phyloP scores from a whole-genome alignment of 2,113 vertebrate species.

The Trematocara stigmaticum region DNA sequence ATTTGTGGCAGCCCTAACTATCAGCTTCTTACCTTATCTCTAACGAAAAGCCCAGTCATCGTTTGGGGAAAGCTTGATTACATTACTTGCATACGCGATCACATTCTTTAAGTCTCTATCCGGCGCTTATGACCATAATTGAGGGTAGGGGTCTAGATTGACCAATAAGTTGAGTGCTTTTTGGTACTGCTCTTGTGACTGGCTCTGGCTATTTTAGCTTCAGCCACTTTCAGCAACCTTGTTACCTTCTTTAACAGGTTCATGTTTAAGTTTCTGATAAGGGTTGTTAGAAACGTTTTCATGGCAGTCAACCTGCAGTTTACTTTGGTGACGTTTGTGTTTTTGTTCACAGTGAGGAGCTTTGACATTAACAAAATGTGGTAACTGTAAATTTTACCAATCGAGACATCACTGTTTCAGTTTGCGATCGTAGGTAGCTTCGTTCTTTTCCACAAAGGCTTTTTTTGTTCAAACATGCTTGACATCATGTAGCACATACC shows the following conservation, averaged over 20 bases:
- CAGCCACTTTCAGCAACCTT: neutral
- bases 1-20: neutral
- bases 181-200: neutral
- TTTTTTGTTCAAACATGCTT: neutral
- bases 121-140: neutral
- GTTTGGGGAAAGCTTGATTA: neutral
- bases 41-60: accelerated
- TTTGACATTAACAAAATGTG: neutral
- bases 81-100: neutral
- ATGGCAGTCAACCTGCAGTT: neutral
- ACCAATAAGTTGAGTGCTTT: neutral
- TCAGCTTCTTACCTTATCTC: neutral
- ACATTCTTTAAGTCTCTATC: neutral
- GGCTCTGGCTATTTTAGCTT: accelerated
- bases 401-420: neutral
- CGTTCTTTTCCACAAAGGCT: neutral
- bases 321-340: neutral
- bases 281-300: neutral
- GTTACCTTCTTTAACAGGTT: neutral
- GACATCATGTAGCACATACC: neutral
- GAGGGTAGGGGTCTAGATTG: neutral
- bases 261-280: neutral
- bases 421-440: neutral
- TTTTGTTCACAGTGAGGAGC: neutral
- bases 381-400: neutral